These are phyloP conservation scores for Ceraclea dissimilis DNA, from an alignment of 2,888 invertebrate genomes.

Conservation along the genomic window DNA sequence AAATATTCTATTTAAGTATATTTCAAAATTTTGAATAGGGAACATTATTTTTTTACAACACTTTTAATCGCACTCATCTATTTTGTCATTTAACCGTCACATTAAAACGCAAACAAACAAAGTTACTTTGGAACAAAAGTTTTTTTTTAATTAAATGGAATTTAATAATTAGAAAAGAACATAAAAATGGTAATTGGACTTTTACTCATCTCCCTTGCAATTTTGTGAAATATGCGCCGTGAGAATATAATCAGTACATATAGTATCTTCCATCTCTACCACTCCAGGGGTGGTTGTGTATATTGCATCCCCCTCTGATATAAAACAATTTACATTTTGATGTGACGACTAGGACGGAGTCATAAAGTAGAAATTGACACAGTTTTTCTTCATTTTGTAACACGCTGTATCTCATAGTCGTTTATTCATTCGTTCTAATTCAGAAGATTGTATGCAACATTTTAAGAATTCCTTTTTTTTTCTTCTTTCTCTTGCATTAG, in stretches of 20 bases:
- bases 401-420: conserved; percentile 4
- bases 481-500: too few relatives aligned
- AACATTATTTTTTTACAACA: too few relatives aligned
- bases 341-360: conserved; percentile 20
- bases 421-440: background rate
- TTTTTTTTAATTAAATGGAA: background rate
- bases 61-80: too few relatives aligned
- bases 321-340: conserved; percentile 26
- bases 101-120: background rate
- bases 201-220: conserved; percentile 11
- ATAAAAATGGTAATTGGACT: conserved; percentile 9
- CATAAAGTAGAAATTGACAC: conserved; percentile 26
- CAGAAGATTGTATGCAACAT: background rate
- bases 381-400: conserved; percentile 22
- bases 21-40: too few relatives aligned
- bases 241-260: conserved; percentile 8
- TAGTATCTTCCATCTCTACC: background rate
- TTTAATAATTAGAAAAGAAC: conserved; percentile 9
- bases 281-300: background rate
- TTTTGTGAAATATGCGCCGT: conserved; percentile 15
- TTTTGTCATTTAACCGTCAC: background rate
- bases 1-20: too few relatives aligned
- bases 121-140: background rate
- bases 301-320: conserved; percentile 7
- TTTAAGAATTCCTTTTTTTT: too few relatives aligned